Base-by-base conservation (phyloP, 2,888 invertebrate genomes). In the Dryadula phaetusa region DNA sequence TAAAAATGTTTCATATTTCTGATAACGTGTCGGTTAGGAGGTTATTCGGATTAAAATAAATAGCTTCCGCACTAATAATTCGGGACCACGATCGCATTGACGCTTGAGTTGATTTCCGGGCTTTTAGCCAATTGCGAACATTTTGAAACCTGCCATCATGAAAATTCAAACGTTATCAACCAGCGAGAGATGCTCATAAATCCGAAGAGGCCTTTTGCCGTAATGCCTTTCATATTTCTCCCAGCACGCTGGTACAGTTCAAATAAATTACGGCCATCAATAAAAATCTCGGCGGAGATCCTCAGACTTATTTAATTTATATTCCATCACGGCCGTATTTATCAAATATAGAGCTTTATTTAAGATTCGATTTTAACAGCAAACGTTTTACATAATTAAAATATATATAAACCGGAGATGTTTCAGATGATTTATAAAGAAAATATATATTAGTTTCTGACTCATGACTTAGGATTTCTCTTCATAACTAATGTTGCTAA, bases 201-300 rank as follows among this genome's bases (percentile, higher is more conserved):
- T 60, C 42, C 58, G 28, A 25, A 44, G 58, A 60, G 58, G 58
- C 44, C 58, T 60, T 60, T 60, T 60, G 44, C 58, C 58, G 58
- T 60, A 60, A 60, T 60, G 58, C 58, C 58, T 58, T 58, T 58
- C 58, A 60, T 60, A 60, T 60, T 60, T 60, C 58, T 86, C 83
- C 82, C 81, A 86, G 87, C 86, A 89, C 87, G 87, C 88, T 90
- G 89, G 89, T 81, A 86, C 88, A 87, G 90, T 86, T 90, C 87
- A 90, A 91, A 91, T 90, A 90, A 92, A 92, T 92, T 92, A 90
- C 87, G 78, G 80, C 87, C 88, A 91, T 92, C 92, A 90, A 92
- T 92, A 92, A 92, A 90, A 92, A 91, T 90, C 90, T 86, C 84
- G 82, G 82, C 88, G 86, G 80, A 86, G 85, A 91, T 90, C 85